phyloP scores from a whole-genome alignment of 2,888 invertebrate genomes.

The Tetragnatha montana region DNA sequence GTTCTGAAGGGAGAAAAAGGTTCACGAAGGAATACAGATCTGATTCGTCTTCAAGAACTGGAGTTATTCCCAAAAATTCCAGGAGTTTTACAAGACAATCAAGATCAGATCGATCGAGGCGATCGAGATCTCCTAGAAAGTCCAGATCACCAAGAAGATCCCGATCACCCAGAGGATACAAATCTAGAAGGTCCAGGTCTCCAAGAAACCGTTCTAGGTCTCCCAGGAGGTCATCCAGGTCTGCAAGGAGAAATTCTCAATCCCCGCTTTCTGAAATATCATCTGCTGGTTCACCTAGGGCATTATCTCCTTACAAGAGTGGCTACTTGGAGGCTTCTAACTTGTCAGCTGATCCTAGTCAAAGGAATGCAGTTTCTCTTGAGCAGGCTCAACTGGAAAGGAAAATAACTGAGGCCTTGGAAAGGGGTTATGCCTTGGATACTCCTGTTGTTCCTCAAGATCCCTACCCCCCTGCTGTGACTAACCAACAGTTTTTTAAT shows the following conservation, averaged over 20 bases:
- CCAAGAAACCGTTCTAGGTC: neutral
- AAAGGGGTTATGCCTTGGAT: constrained; percentile 5
- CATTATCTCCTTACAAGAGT: neutral
- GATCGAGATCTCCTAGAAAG: constrained; percentile 25
- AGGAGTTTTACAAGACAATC: constrained; percentile 16
- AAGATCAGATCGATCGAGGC: constrained; percentile 1
- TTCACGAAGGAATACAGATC: neutral
- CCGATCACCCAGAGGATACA: neutral
- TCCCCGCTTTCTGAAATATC: neutral
- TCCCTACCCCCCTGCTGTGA: neutral
- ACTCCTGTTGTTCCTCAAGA: neutral
- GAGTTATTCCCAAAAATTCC: neutral
- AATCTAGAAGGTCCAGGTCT: neutral
- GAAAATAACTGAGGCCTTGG: constrained; percentile 48
- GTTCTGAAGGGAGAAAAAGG: neutral
- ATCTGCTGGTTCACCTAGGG: neutral
- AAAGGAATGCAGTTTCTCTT: neutral
- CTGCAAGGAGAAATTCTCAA: neutral
- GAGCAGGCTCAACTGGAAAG: constrained; percentile 42
- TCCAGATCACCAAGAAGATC: constrained; percentile 21
- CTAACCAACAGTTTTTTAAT: neutral
- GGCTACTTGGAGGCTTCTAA: neutral
- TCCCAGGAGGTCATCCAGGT: neutral
- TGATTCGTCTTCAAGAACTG: neutral
- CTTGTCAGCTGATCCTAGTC: neutral